Evolutionary conservation across 2,797 vertebrate species (phyloP).

Genomic region (Anomalospiza imberbis): DNA sequence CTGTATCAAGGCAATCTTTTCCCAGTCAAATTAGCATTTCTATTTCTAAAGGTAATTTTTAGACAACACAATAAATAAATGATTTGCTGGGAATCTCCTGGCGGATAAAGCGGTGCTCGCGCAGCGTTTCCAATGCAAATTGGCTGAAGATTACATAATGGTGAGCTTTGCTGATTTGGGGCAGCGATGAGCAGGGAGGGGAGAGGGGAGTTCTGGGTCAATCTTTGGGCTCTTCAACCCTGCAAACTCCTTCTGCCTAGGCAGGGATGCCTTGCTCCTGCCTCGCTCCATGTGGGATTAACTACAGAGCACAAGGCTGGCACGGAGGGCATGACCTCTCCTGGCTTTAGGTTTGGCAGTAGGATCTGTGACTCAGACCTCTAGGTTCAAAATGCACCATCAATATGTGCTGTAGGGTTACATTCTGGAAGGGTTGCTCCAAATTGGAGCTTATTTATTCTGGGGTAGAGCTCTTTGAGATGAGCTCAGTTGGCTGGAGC

Average conservation of each 20-base stretch:
- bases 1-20: neutral
- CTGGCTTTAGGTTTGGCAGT: neutral
- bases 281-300: neutral
- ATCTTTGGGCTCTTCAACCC: neutral
- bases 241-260: neutral
- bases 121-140: neutral
- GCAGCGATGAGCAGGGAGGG: neutral
- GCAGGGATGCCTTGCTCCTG: rapidly evolving
- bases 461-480: neutral
- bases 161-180: neutral
- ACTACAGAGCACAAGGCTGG: neutral
- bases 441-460: neutral
- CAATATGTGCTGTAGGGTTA: neutral
- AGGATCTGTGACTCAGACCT: neutral
- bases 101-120: neutral
- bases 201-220: neutral
- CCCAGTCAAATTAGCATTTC: conserved; percentile 49
- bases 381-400: neutral
- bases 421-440: neutral
- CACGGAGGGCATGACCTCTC: neutral
- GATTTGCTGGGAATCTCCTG: neutral
- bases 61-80: neutral
- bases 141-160: neutral
- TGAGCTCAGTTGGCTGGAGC: neutral
- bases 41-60: conserved; percentile 54